Evolutionary conservation across 2,888 invertebrate genomes (phyloP).

Genomic region (Pristionchus exspectatus): DNA sequence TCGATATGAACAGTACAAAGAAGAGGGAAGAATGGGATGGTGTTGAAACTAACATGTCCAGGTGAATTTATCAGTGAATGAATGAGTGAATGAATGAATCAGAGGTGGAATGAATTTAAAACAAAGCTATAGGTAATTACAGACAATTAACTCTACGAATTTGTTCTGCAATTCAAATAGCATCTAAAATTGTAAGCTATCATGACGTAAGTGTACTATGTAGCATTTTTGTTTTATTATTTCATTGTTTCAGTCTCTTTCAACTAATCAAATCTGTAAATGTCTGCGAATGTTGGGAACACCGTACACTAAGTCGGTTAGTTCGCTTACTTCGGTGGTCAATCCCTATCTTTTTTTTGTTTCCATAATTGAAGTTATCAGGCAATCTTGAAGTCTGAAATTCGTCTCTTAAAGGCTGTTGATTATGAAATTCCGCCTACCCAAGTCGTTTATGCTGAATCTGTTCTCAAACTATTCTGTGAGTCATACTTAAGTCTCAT

Average conservation of each 20-base stretch:
- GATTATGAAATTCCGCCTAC: conserved; percentile 1
- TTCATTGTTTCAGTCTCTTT: conserved; percentile 43
- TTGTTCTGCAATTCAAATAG: conserved; percentile 80
- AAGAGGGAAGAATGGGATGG: conserved; percentile 72
- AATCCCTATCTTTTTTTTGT: not conserved
- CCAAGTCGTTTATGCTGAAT: conserved; percentile 52
- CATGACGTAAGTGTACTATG: conserved; percentile 76
- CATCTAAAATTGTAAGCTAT: conserved; percentile 80
- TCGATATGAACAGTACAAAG: conserved; percentile 52
- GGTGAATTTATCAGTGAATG: no score
- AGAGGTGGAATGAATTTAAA: no score
- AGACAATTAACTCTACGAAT: conserved; percentile 79
- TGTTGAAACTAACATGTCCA: conserved; percentile 68
- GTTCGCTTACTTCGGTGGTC: not conserved
- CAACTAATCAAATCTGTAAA: conserved; percentile 44
- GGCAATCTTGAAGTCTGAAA: conserved; percentile 52
- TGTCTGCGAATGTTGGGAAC: conserved; percentile 50
- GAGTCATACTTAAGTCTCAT: not conserved
- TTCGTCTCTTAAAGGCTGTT: conserved; percentile 47
- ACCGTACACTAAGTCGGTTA: conserved; percentile 47
- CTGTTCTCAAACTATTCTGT: conserved; percentile 45
- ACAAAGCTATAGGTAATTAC: conserved; percentile 38
- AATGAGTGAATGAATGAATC: no score
- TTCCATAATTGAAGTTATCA: not conserved
- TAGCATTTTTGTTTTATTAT: not conserved